These are phyloP conservation scores for Cataglyphis cursor DNA, from an alignment of 2,888 invertebrate genomes.

Conservation along the genomic window DNA sequence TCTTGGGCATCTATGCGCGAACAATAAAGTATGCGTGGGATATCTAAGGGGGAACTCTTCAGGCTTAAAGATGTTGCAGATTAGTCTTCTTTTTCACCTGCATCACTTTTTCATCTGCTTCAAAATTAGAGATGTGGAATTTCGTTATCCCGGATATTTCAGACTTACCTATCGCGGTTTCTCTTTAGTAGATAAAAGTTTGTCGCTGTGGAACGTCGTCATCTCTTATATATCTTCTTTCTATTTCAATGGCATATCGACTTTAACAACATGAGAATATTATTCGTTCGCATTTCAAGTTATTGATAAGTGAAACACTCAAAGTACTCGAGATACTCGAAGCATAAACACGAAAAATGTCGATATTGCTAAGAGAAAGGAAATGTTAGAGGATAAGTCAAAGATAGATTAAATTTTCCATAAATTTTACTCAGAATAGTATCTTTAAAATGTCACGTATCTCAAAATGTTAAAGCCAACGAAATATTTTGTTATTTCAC, in stretches of 20 bases:
- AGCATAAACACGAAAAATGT: neutral
- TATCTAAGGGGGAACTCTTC: neutral
- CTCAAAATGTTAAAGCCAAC: neutral
- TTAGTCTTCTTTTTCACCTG: neutral
- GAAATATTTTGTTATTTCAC: neutral
- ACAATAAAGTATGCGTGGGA: conserved; percentile 21
- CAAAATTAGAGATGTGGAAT: neutral
- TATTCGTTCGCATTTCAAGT: neutral
- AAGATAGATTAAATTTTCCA: neutral
- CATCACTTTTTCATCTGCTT: conserved; percentile 1
- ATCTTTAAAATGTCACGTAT: neutral
- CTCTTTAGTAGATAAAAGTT: conserved; percentile 18
- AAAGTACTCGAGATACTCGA: conserved; percentile 6
- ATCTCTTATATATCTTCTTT: neutral
- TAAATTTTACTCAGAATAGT: neutral
- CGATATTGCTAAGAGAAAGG: conserved; percentile 6
- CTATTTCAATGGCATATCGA: neutral
- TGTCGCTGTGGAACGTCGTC: neutral
- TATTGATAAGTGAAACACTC: conserved; percentile 10
- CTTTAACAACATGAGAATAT: neutral
- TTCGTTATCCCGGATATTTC: conserved; percentile 17
- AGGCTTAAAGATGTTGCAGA: neutral
- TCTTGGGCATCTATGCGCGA: conserved; percentile 1
- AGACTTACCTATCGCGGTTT: neutral
- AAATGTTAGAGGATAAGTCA: neutral